A percentile compares a stretch with the other conserved stretches of the same genome.
Conservation (phyloP, 2,797 vertebrate genomes). For the Sebastes miniatus region DNA sequence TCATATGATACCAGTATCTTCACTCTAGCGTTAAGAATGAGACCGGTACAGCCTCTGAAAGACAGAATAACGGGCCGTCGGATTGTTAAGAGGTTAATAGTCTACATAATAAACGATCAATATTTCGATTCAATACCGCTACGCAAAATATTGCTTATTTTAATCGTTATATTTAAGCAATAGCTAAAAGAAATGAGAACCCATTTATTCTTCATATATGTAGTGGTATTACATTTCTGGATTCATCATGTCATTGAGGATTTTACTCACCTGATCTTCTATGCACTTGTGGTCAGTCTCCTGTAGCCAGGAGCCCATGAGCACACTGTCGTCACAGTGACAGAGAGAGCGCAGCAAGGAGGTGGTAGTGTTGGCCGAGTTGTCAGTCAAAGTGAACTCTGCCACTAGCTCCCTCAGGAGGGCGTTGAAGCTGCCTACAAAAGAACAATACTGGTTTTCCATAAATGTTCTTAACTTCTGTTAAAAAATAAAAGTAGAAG, state of each 20-base stretch:
- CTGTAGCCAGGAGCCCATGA: conserved; percentile 98
- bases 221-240: not conserved
- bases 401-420: conserved; percentile 96
- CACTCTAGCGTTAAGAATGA: no score
- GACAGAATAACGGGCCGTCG: no score
- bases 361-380: conserved; percentile 97
- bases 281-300: conserved; percentile 99
- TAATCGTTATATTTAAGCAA: not conserved
- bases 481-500: not conserved
- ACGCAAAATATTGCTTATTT: no score
- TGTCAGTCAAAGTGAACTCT: conserved; percentile 98
- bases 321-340: conserved; percentile 98
- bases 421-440: conserved; percentile 93
- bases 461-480: not conserved
- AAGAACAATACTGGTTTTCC: conserved; percentile 12
- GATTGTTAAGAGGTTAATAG: no score
- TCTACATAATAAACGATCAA: no score
- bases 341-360: conserved; percentile 96
- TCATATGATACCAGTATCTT: no score
- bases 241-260: not conserved
- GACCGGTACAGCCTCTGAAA: no score
- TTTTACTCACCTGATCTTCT: conserved; percentile 91
- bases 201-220: not conserved
- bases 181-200: not conserved
- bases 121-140: no score